Evolutionary conservation across 2,888 invertebrate species (phyloP), one percentile per base, ranked within the genome.

Genomic region (Nomada flava): DNA sequence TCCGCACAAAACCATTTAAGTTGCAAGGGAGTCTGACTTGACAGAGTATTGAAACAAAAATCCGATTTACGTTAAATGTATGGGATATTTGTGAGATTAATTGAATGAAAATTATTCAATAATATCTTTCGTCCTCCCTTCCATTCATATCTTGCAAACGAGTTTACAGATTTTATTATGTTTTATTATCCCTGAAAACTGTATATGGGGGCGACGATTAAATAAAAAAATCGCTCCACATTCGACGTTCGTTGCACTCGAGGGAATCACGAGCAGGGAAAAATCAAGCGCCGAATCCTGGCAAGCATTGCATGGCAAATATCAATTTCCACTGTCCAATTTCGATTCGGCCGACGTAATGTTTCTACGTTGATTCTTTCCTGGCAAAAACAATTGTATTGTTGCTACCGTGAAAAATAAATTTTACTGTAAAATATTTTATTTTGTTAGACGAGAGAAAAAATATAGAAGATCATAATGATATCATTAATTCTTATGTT

Each of bases 241-340:
- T 64, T 76, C 63, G 10, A 20, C 13, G 47, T 47, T 70, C 63
- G 63, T 64, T 64, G 57, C 55, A 47, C 75, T 18, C 59, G 7
- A 18, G 47, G 63, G 50, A 55, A 71, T 71, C 57, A 50, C 71
- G 18, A 52, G 20, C 44, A 1, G 52, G 29, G 23, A 20, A 52
- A 55, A 63, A 57, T 76, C 64, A 76, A 76, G 23, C 71, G 23
- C 18, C n/a, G 76, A 50, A 76, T 64, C 55, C 47, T 42, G 57
- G 63, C 42, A 57, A 71, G 47, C 13, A 36, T n/a, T 63, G 44
- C 15, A 60, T 52, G 44, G 57, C 15, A 44, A 20, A 55, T 47
- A 57, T 71, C 76, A 71, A 64, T 76, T 70, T 55, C 50, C 69
- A 63, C 63, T 7, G 71, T 36, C 36, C 57, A 57, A 71, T 71